phyloP scores from a whole-genome alignment of 2,797 vertebrate species.

The Enteromius afrohamiltoni region DNA sequence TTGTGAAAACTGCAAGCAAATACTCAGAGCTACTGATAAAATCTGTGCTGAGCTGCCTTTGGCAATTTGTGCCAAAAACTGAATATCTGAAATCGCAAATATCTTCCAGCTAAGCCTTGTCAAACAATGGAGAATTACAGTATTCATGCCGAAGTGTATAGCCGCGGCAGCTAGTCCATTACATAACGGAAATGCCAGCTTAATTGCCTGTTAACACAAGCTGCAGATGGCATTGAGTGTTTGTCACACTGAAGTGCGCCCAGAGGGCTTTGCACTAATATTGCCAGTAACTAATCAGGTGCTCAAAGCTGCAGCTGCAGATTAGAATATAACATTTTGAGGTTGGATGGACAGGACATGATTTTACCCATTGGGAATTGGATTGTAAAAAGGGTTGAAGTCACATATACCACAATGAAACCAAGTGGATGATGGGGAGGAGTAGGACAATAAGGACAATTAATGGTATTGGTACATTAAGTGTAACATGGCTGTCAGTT shows the following conservation, averaged over 20 bases:
- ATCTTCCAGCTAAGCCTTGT: slow-evolving; percentile 15
- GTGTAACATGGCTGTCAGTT: not conserved
- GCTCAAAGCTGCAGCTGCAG: slow-evolving; percentile 38
- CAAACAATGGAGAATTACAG: slow-evolving; percentile 33
- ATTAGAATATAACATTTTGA: slow-evolving; percentile 28
- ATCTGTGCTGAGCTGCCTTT: not conserved
- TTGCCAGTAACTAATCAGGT: slow-evolving; percentile 20
- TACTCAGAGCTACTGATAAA: not conserved
- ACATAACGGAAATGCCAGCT: slow-evolving; percentile 36
- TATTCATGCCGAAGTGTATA: slow-evolving; percentile 19
- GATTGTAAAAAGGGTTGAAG: not conserved
- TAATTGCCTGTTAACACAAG: slow-evolving; percentile 36
- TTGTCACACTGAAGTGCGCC: slow-evolving; percentile 43
- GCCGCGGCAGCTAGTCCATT: slow-evolving; percentile 17
- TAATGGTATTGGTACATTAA: not conserved
- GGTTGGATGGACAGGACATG: not conserved
- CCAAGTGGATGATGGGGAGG: not conserved
- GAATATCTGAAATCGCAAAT: slow-evolving; percentile 4
- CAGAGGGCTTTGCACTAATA: slow-evolving; percentile 44
- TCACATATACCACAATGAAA: not conserved
- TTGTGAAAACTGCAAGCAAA: not conserved
- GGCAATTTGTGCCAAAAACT: slow-evolving; percentile 5
- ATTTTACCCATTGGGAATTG: not conserved
- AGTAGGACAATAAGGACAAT: not conserved
- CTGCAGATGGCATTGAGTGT: slow-evolving; percentile 36